Base-by-base conservation (phyloP, 1,140 invertebrate genomes). In the Mycetomoellerius zeteki region DNA sequence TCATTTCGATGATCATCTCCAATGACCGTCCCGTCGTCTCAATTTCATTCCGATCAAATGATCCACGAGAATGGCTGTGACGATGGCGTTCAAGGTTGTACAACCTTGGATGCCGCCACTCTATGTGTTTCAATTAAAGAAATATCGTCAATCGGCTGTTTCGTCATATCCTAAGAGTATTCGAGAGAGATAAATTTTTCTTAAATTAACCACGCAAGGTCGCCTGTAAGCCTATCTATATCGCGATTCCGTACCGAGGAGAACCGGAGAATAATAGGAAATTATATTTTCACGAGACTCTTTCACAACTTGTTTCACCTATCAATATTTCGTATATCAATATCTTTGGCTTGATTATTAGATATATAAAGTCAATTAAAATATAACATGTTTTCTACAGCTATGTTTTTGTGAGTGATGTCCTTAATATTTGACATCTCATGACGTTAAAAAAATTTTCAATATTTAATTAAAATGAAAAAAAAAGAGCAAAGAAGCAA, bases 101-200 rank as follows among this genome's bases (percentile, higher is more conserved):
- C 77, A n/a, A 43, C 30, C 47, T 69, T 24, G 64, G 24, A 27
- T 0, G 8, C 6, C 56, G 4, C 10, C 10, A 24, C 21, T 78
- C 5, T 16, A 14, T 54, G 19, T 75, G 76, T 19, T 52, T 64
- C 24, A 71, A 81, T 71, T 81, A 30, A 76, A 47, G 21, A 27
- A 81, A 81, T 81, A 81, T 71, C 64, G 62, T 12, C 77, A 69
- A 54, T 33, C 12, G 6, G n/a, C 30, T 3, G 33, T 81, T 69
- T 54, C n/a, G 10, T 80, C 62, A 81, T 21, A 52, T 12, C 2
- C 30, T n/a, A 47, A 37, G 30, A 69, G n/a, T 12, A 33, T 21
- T 52, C 76, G 47, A 24, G 30, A 54, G 47, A 81, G 62, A 69
- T 69, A n/a, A 81, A 81, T 71, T 43, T 71, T 69, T 43, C 14